phyloP scores from a whole-genome alignment of 2,797 vertebrate species.

The Parotocinclus haroldoi region DNA sequence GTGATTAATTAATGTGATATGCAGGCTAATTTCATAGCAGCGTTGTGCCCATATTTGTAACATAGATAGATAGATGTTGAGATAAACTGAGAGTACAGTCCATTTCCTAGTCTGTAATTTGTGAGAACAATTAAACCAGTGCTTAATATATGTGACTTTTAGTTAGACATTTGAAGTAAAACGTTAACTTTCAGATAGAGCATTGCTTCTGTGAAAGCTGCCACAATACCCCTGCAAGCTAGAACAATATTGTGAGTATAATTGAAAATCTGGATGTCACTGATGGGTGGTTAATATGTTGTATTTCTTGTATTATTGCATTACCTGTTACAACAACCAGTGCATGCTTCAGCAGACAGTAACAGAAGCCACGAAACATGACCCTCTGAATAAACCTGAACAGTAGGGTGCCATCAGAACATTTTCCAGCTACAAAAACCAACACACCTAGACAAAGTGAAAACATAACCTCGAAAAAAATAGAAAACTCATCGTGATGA shows the following conservation, averaged over 20 bases:
- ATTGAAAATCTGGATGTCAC: constrained; percentile 28
- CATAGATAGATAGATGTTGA: no score
- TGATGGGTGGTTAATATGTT: constrained; percentile 23
- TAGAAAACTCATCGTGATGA: constrained; percentile 69
- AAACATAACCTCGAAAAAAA: constrained; percentile 46
- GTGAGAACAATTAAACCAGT: background rate
- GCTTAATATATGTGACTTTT: background rate
- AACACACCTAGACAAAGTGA: constrained; percentile 70
- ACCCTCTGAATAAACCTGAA: constrained; percentile 44
- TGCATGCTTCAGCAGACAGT: constrained; percentile 47
- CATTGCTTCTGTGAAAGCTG: constrained; percentile 18
- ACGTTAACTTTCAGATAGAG: background rate
- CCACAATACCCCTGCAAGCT: background rate
- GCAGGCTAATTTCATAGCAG: no score
- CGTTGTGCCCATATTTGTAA: no score
- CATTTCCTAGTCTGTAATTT: no score
- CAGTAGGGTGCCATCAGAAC: constrained; percentile 38
- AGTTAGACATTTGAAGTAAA: background rate
- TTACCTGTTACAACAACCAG: constrained; percentile 13
- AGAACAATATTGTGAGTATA: constrained; percentile 9
- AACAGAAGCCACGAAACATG: constrained; percentile 50
- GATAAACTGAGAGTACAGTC: no score
- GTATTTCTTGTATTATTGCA: constrained; percentile 19
- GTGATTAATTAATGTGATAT: no score
- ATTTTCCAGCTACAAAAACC: constrained; percentile 34